Evolutionary conservation across 2,113 vertebrate species (phyloP).

Genomic region (Thinocorus orbignyianus): DNA sequence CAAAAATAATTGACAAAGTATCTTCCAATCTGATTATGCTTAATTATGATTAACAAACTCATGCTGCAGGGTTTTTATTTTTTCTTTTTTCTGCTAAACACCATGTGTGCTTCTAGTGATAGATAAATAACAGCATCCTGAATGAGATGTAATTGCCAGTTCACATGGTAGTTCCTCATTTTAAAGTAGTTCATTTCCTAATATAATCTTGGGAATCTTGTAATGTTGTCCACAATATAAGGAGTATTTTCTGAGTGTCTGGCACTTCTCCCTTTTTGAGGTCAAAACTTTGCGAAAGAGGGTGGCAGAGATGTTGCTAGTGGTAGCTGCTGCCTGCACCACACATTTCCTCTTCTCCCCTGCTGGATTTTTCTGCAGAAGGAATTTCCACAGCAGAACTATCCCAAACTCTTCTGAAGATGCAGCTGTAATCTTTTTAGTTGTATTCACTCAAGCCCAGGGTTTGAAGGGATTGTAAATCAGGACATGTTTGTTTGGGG

Average conservation of each 20-base stretch:
- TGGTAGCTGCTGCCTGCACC: background rate
- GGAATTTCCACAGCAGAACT: background rate
- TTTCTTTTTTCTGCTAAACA: constrained; percentile 13
- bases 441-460: background rate
- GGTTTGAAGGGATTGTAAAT: background rate
- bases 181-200: background rate
- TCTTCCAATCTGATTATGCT: constrained; percentile 3
- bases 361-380: background rate
- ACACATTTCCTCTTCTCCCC: background rate
- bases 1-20: background rate
- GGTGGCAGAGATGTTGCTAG: background rate
- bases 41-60: constrained; percentile 9
- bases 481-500: background rate
- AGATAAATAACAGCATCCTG: constrained; percentile 15
- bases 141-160: background rate
- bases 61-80: background rate
- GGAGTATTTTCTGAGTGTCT: background rate
- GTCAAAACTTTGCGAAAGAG: background rate
- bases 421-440: background rate
- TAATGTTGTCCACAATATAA: background rate
- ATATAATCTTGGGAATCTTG: background rate
- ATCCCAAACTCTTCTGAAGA: background rate
- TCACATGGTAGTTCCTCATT: background rate
- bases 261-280: background rate
- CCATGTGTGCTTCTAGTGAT: background rate